phyloP scores from a whole-genome alignment of 2,888 invertebrate species.

The Chouioia cunea region DNA sequence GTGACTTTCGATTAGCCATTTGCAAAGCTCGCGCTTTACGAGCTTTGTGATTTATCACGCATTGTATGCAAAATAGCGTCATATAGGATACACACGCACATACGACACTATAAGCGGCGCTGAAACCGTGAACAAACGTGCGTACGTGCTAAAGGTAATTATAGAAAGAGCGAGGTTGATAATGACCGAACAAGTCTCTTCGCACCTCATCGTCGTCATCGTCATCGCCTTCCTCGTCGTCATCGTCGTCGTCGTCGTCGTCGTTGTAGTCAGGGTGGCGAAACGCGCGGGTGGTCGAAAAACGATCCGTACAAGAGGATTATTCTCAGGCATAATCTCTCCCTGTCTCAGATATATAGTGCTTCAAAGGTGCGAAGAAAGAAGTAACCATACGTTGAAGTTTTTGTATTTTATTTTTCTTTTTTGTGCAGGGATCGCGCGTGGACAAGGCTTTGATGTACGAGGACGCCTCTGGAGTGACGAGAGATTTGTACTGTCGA shows the following conservation, averaged over 20 bases:
- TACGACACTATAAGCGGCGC: no score
- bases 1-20: no score
- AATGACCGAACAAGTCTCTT: slow-evolving; percentile 58
- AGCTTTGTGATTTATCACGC: no score
- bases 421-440: slow-evolving; percentile 21
- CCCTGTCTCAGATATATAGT: no score
- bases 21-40: no score
- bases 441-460: slow-evolving; percentile 40
- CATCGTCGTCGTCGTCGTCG: slow-evolving; percentile 2
- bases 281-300: slow-evolving; percentile 37
- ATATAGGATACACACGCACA: no score
- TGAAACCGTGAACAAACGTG: no score
- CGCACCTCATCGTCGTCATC: slow-evolving; percentile 67
- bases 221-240: slow-evolving; percentile 49
- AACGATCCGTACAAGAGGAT: slow-evolving; percentile 33
- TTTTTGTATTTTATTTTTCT: no score
- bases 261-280: slow-evolving; percentile 10
- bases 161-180: no score
- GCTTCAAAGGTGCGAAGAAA: slow-evolving; percentile 41
- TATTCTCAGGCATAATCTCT: no score
- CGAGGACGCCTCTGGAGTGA: slow-evolving; percentile 1
- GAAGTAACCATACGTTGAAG: slow-evolving; percentile 8
- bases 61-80: no score
- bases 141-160: slow-evolving; percentile 43
- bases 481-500: slow-evolving; percentile 18